These are phyloP conservation scores for Frankliniella intonsa DNA, from an alignment of 2,888 invertebrate genomes.

Conservation along the genomic window DNA sequence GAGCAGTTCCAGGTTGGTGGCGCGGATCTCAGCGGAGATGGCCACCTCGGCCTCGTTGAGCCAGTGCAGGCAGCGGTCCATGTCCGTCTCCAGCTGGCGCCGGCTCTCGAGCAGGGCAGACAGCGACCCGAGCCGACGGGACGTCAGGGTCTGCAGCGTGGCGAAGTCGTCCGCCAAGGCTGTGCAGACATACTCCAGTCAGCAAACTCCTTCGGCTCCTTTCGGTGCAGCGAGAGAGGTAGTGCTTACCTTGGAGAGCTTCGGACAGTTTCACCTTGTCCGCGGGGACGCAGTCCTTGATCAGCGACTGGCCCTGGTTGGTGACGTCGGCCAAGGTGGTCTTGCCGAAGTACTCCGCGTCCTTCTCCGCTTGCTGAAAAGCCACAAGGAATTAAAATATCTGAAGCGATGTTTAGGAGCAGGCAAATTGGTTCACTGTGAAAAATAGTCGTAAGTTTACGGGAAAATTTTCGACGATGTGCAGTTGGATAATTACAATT, in stretches of 20 bases:
- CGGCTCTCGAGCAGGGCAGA: constrained; percentile 70
- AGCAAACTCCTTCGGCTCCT: too few relatives aligned
- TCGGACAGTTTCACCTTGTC: constrained; percentile 43
- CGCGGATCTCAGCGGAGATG: constrained; percentile 72
- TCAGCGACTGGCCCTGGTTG: constrained; percentile 69
- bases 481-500: too few relatives aligned
- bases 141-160: constrained; percentile 65
- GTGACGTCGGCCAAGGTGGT: constrained; percentile 68
- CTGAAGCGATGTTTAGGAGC: constrained; percentile 12
- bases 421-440: too few relatives aligned
- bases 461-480: too few relatives aligned
- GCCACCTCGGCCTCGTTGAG: constrained; percentile 85
- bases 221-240: not conserved
- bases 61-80: constrained; percentile 81
- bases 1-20: constrained; percentile 73
- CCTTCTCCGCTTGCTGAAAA: constrained; percentile 59
- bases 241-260: constrained; percentile 40
- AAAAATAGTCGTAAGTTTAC: too few relatives aligned
- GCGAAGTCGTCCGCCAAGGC: constrained; percentile 68
- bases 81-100: constrained; percentile 73
- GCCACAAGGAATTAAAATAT: constrained; percentile 25
- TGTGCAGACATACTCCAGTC: constrained; percentile 44
- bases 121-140: constrained; percentile 59
- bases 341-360: constrained; percentile 72
- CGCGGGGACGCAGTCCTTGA: constrained; percentile 74